A percentile compares a stretch with the other conserved stretches of the same genome.
phyloP scores from a whole-genome alignment of 2,888 invertebrate species.

The Harmothoe impar region DNA sequence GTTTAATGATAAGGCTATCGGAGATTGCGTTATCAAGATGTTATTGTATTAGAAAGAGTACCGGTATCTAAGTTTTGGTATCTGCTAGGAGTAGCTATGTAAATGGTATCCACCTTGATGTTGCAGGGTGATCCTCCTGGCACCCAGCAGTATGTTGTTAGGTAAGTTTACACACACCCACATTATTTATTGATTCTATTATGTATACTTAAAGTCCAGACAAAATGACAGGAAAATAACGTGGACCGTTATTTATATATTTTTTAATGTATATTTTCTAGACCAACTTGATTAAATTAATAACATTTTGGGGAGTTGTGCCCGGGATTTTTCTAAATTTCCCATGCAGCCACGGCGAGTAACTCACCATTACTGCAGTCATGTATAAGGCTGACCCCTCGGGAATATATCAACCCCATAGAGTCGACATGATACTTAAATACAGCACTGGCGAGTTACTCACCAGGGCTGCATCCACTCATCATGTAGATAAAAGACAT shows the following conservation, averaged over 20 bases:
- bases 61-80: neutral
- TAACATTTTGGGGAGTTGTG: neutral
- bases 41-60: neutral
- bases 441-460: too few species aligned
- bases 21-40: neutral
- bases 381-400: too few species aligned
- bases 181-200: too few species aligned
- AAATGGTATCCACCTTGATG: neutral
- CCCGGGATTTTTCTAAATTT: neutral
- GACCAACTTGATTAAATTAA: neutral
- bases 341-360: too few species aligned
- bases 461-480: too few species aligned
- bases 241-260: neutral
- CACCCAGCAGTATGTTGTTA: slow-evolving; percentile 40
- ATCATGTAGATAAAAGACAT: too few species aligned
- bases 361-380: too few species aligned
- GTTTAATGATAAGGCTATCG: too few species aligned
- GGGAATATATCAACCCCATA: too few species aligned
- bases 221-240: neutral
- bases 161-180: neutral
- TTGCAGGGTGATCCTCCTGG: slow-evolving; percentile 33
- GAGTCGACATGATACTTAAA: too few species aligned
- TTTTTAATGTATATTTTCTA: too few species aligned
- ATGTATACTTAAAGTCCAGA: too few species aligned
- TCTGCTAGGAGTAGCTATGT: neutral